phyloP scores from a whole-genome alignment of 1,140 invertebrate genomes.

The Potamilus streckersoni region DNA sequence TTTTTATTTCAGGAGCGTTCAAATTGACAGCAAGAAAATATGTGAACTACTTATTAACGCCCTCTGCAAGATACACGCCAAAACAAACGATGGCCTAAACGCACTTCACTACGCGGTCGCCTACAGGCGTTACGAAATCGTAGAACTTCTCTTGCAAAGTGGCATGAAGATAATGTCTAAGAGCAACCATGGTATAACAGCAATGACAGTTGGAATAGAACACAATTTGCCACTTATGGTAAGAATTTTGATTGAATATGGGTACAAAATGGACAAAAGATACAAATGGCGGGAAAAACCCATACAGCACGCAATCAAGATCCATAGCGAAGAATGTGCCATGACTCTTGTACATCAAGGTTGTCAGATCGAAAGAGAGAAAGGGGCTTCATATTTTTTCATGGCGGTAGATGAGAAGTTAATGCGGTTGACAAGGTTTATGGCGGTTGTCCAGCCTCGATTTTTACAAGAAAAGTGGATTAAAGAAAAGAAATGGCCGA shows the following conservation, averaged over 20 bases:
- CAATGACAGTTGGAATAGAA: constrained; percentile 59
- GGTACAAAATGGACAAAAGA: constrained; percentile 55
- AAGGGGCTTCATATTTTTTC: constrained; percentile 49
- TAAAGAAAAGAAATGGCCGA: constrained; percentile 43
- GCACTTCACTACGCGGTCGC: constrained; percentile 61
- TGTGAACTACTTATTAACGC: constrained; percentile 57
- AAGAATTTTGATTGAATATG: constrained; percentile 49
- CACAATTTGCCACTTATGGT: constrained; percentile 59
- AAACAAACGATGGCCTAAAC: constrained; percentile 54
- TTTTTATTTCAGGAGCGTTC: constrained; percentile 52
- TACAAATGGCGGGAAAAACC: constrained; percentile 61
- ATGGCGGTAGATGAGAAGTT: constrained; percentile 55
- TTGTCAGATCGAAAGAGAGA: constrained; percentile 45
- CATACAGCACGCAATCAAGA: constrained; percentile 58
- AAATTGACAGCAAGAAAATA: constrained; percentile 56
- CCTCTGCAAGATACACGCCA: constrained; percentile 56
- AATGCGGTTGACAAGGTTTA: constrained; percentile 44
- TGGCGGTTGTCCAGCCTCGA: constrained; percentile 49
- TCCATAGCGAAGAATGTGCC: constrained; percentile 59
- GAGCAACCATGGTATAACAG: constrained; percentile 54
- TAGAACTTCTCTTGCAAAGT: constrained; percentile 53
- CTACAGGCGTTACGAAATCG: constrained; percentile 56
- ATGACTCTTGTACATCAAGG: constrained; percentile 59
- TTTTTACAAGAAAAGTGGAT: constrained; percentile 57
- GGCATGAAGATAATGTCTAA: constrained; percentile 49